phyloP scores from a whole-genome alignment of 2,888 invertebrate species.

The Mayetiola destructor region DNA sequence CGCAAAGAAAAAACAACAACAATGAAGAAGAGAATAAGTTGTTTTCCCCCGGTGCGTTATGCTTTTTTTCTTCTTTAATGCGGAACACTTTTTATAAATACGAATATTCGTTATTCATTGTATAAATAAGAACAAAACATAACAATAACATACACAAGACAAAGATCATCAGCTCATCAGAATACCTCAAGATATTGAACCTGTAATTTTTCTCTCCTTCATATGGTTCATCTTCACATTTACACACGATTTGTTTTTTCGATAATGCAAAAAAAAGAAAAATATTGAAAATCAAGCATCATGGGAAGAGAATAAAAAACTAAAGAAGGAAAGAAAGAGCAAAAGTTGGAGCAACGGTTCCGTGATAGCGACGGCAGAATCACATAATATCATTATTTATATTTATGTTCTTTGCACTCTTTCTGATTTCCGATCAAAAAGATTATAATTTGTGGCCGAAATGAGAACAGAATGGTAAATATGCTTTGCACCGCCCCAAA shows the following conservation, averaged over 20 bases:
- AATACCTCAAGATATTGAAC: conserved; percentile 2
- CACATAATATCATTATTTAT: conserved; percentile 12
- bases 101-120: too few species aligned
- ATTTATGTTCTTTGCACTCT: conserved; percentile 10
- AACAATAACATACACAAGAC: too few species aligned
- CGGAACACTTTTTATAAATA: neutral
- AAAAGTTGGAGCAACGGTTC: conserved; percentile 8
- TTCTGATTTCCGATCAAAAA: conserved; percentile 7
- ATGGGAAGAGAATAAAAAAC: neutral
- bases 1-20: neutral
- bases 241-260: conserved; percentile 4
- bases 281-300: neutral
- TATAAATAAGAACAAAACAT: neutral
- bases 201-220: neutral
- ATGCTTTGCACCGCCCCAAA: neutral
- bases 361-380: conserved; percentile 5
- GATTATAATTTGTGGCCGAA: conserved; percentile 10
- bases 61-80: neutral
- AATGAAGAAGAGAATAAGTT: neutral
- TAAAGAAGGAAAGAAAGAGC: neutral
- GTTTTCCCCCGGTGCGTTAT: conserved; percentile 1
- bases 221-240: neutral
- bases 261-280: neutral
- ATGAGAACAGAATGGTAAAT: neutral
- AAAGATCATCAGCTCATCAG: conserved; percentile 8